These are phyloP conservation scores for Pollenia amentaria DNA, from an alignment of 2,888 invertebrate genomes.

Conservation along the genomic window DNA sequence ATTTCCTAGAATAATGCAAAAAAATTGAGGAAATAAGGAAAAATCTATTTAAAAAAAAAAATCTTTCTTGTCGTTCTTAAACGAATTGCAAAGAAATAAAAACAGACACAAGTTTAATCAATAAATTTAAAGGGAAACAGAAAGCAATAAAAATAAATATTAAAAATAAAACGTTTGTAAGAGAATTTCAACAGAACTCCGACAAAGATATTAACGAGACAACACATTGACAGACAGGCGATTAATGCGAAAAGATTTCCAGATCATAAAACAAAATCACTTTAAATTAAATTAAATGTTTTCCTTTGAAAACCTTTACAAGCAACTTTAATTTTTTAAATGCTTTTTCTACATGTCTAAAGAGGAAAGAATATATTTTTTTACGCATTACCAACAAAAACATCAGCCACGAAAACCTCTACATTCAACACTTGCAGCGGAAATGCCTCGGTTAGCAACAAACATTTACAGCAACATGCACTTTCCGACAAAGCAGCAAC, in stretches of 20 bases:
- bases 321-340: conserved; percentile 25
- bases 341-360: neutral
- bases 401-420: conserved; percentile 49
- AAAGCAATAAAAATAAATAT: conserved; percentile 38
- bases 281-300: neutral
- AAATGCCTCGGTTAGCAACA: conserved; percentile 61
- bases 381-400: conserved; percentile 9
- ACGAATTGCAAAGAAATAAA: neutral
- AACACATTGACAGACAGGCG: conserved; percentile 60
- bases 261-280: neutral
- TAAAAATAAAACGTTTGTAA: neutral
- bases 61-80: neutral
- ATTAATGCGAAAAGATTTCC: conserved; percentile 37
- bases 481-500: conserved; percentile 27
- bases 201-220: conserved; percentile 42
- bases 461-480: conserved; percentile 43
- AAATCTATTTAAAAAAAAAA: conserved; percentile 1
- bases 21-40: conserved; percentile 7
- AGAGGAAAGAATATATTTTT: conserved; percentile 1
- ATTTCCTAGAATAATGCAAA: conserved; percentile 38
- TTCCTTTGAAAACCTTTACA: neutral
- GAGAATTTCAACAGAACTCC: neutral
- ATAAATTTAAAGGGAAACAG: conserved; percentile 42
- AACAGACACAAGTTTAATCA: conserved; percentile 45
- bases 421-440: conserved; percentile 69